Conservation (phyloP, 2,113 vertebrate genomes). For the Sceloporus tristichus region DNA sequence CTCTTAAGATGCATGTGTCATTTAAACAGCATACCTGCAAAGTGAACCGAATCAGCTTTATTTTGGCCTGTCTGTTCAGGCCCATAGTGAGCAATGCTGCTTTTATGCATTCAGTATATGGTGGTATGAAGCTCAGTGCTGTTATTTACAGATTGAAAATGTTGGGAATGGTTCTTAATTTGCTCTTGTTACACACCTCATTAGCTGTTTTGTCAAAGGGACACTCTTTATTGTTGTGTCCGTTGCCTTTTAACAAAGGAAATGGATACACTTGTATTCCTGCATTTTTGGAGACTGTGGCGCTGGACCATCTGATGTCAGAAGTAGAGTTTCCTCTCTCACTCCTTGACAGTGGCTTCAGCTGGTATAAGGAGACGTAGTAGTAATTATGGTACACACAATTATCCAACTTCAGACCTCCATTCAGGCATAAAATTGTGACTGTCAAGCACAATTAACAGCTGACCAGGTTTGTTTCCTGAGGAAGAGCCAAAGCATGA, state of each 20-base stretch:
- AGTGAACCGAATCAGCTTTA: too few relatives aligned
- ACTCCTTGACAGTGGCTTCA: conserved; percentile 50
- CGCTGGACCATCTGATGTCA: conserved; percentile 60
- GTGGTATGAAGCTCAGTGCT: conserved; percentile 41
- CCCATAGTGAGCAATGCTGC: not conserved
- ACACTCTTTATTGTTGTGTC: conserved; percentile 30
- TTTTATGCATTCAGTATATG: conserved; percentile 10
- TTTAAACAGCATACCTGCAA: too few relatives aligned
- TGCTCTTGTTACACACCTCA: conserved; percentile 63
- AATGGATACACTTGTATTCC: conserved; percentile 11
- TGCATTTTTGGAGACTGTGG: conserved; percentile 25
- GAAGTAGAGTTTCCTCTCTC: conserved; percentile 44
- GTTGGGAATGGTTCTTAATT: conserved; percentile 52
- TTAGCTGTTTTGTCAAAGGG: conserved; percentile 41
- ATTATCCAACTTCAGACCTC: conserved; percentile 76
- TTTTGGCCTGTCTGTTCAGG: too few relatives aligned
- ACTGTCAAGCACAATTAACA: conserved; percentile 78
- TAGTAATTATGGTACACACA: conserved; percentile 68
- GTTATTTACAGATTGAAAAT: conserved; percentile 54
- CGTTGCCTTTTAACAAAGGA: conserved; percentile 19
- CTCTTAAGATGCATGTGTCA: too few relatives aligned
- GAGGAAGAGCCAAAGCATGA: not conserved
- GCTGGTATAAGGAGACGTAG: conserved; percentile 58
- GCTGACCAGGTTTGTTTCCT: conserved; percentile 70
- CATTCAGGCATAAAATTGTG: conserved; percentile 78